Conservation (phyloP, 2,113 vertebrate species). For the Miniopterus natalensis region DNA sequence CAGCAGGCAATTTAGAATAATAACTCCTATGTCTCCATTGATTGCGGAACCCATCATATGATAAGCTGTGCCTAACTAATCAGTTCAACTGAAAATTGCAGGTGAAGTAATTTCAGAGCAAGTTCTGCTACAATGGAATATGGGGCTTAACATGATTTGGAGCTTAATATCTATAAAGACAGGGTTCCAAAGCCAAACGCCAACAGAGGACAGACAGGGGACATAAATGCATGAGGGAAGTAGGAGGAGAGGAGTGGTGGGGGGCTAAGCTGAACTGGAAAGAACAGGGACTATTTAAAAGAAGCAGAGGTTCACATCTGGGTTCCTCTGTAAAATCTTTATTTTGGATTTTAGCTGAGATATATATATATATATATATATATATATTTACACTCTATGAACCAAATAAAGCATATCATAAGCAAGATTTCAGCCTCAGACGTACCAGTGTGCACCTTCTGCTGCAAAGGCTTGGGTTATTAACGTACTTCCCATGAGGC, state of each 20-base stretch:
- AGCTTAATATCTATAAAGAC: conserved; percentile 39
- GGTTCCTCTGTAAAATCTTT: neutral
- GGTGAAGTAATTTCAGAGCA: conserved; percentile 54
- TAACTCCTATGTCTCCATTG: neutral
- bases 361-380: too few relatives aligned
- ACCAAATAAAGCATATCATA: conserved; percentile 65
- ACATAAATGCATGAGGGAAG: neutral
- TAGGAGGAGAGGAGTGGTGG: neutral
- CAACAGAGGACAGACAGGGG: neutral
- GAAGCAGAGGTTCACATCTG: neutral
- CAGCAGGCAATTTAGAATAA: neutral
- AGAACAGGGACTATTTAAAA: neutral
- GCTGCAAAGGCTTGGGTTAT: conserved; percentile 26
- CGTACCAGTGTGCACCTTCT: conserved; percentile 50
- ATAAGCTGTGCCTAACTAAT: conserved; percentile 51
- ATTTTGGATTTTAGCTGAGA: conserved; percentile 15
- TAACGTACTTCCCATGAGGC: neutral
- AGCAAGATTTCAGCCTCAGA: conserved; percentile 50
- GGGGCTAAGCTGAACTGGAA: neutral
- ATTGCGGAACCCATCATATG: conserved; percentile 5
- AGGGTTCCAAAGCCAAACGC: neutral
- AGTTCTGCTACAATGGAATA: conserved; percentile 15
- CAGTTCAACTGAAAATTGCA: conserved; percentile 52
- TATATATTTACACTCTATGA: neutral
- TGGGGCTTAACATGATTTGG: conserved; percentile 31